These are phyloP conservation scores for Schizaphis graminum DNA, from an alignment of 2,888 invertebrate genomes.

Conservation along the genomic window DNA sequence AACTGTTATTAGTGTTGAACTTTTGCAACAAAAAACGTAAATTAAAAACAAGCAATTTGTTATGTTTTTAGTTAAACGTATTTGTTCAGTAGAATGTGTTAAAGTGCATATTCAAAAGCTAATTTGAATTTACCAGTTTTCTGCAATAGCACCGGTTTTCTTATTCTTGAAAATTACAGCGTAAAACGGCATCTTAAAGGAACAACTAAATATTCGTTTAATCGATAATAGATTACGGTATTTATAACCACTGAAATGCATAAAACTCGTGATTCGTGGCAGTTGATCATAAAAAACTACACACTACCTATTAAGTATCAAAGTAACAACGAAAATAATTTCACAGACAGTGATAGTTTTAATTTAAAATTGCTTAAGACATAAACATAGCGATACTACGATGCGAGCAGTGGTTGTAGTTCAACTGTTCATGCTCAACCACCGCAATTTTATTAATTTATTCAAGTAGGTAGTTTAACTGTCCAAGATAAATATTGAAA, in stretches of 20 bases:
- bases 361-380: not conserved
- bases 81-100: not conserved
- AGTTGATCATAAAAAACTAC: not conserved
- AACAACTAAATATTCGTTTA: not conserved
- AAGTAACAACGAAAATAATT: not conserved
- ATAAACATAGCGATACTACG: too few relatives aligned
- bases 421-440: too few relatives aligned
- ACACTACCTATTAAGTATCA: not conserved
- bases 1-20: not conserved
- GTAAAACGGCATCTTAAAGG: constrained; percentile 32
- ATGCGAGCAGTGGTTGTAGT: too few relatives aligned
- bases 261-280: not conserved
- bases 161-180: not conserved
- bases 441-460: too few relatives aligned
- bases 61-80: not conserved
- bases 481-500: too few relatives aligned
- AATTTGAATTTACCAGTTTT: constrained; percentile 25
- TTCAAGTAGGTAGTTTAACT: too few relatives aligned
- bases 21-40: not conserved
- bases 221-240: not conserved
- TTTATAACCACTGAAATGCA: constrained; percentile 8
- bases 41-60: not conserved
- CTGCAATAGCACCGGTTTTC: not conserved
- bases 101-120: not conserved
- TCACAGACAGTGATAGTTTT: too few relatives aligned